A percentile compares a stretch with the other conserved stretches of the same genome.
Evolutionary conservation across 2,797 vertebrate species (phyloP).

Genomic region (Ciconia nigra): DNA sequence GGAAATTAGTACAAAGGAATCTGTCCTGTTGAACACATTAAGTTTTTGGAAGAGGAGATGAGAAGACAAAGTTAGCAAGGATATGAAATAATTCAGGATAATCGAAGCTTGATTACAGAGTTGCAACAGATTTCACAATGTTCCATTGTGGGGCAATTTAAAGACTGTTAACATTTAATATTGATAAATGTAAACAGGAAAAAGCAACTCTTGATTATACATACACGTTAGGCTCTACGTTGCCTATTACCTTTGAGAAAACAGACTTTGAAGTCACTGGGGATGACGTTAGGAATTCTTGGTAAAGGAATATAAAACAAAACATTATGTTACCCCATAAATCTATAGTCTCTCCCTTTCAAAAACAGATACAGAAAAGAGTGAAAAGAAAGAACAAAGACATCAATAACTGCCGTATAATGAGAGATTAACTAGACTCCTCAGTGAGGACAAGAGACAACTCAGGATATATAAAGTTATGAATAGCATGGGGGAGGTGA

Average conservation of each 20-base stretch:
- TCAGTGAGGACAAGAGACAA: background rate
- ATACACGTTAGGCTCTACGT: background rate
- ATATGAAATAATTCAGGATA: background rate
- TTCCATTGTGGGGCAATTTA: background rate
- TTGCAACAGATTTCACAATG: background rate
- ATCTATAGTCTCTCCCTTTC: background rate
- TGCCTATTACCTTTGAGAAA: background rate
- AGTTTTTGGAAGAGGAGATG: background rate
- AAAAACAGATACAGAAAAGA: background rate
- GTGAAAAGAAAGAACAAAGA: background rate
- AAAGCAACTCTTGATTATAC: background rate
- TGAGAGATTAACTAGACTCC: background rate
- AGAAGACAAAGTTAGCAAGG: background rate
- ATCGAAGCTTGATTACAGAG: background rate
- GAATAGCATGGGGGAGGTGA: background rate
- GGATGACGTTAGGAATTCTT: background rate
- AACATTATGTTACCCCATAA: background rate
- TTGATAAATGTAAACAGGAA: background rate
- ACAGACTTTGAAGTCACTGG: background rate
- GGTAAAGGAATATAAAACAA: background rate
- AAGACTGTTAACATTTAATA: background rate
- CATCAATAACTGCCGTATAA: background rate
- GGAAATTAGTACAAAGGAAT: background rate
- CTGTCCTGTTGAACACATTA: background rate
- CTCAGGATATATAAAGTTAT: background rate